Evolutionary conservation across 2,888 invertebrate genomes (phyloP).

Genomic region (Synergus laeviventris): DNA sequence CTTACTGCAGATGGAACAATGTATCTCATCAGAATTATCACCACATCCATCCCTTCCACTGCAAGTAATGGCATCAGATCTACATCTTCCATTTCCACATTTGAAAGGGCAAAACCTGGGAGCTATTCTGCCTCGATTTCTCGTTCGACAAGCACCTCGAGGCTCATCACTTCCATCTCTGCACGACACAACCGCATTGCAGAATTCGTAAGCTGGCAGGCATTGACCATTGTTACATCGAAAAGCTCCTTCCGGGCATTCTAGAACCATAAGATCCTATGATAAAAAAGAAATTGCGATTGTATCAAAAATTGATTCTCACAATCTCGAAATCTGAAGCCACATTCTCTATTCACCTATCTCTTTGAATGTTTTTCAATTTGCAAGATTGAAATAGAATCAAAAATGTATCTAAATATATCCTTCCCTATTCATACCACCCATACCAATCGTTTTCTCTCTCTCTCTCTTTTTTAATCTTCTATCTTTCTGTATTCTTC

Average conservation of each 20-base stretch:
- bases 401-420: too few relatives aligned
- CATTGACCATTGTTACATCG: slow-evolving; percentile 92
- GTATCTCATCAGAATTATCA: slow-evolving; percentile 91
- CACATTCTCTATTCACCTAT: too few relatives aligned
- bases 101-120: slow-evolving; percentile 87
- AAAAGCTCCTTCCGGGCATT: slow-evolving; percentile 90
- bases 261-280: slow-evolving; percentile 59
- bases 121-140: slow-evolving; percentile 73
- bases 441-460: too few relatives aligned
- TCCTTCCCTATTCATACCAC: too few relatives aligned
- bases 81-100: slow-evolving; percentile 91
- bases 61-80: slow-evolving; percentile 92
- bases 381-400: too few relatives aligned
- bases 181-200: slow-evolving; percentile 92
- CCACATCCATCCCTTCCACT: slow-evolving; percentile 95
- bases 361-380: too few relatives aligned
- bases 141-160: slow-evolving; percentile 77
- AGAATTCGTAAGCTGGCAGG: slow-evolving; percentile 92
- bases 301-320: too few relatives aligned
- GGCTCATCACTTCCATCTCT: slow-evolving; percentile 94
- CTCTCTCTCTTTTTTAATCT: too few relatives aligned
- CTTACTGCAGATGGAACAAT: slow-evolving; percentile 92
- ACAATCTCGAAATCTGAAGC: too few relatives aligned
- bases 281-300: too few relatives aligned
- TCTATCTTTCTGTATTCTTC: too few relatives aligned